These are phyloP conservation scores for Heliconius aoede DNA, from an alignment of 2,888 invertebrate species.

Conservation along the genomic window DNA sequence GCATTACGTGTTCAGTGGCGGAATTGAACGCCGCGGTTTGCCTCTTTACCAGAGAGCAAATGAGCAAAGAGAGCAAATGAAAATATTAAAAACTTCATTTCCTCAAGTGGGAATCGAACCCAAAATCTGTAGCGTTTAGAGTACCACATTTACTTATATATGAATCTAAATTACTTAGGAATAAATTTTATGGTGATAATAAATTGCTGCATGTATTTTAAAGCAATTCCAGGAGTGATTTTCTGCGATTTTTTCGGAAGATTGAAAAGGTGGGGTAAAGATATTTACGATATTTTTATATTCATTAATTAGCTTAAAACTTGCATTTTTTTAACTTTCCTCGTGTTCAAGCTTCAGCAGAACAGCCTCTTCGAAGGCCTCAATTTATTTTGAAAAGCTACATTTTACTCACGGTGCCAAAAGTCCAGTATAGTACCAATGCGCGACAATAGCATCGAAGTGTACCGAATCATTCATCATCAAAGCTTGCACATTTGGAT, in stretches of 20 bases:
- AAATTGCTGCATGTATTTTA: no score
- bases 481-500: conserved; percentile 55
- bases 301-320: neutral
- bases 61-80: no score
- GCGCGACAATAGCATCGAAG: conserved; percentile 61
- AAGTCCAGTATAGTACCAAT: conserved; percentile 64
- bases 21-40: no score
- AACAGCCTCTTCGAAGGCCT: no score
- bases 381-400: neutral
- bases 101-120: no score
- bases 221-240: neutral
- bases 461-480: conserved; percentile 51
- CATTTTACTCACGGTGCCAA: conserved; percentile 62
- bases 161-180: no score
- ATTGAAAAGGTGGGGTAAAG: neutral
- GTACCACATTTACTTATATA: neutral
- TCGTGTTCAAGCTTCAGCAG: no score
- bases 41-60: no score
- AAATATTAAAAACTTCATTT: no score
- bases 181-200: neutral
- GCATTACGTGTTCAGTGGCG: no score
- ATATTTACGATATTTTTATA: neutral
- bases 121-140: no score
- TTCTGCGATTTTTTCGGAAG: neutral
- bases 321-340: neutral